A percentile compares a stretch with the other conserved stretches of the same genome.
Conservation (phyloP, 1,140 invertebrate genomes). For the Potamilus streckersoni region DNA sequence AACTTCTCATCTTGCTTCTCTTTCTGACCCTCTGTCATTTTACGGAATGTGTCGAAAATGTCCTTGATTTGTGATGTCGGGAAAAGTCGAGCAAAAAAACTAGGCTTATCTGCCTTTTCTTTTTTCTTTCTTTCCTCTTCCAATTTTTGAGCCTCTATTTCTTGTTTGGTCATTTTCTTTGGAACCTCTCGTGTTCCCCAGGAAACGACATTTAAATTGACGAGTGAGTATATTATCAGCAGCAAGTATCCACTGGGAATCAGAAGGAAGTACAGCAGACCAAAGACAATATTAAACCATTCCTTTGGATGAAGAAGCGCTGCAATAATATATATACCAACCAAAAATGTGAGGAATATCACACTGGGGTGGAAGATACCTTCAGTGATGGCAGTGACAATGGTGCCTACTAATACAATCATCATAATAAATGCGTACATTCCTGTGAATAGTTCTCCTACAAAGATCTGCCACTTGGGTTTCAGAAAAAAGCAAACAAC, state of each 20-base stretch:
- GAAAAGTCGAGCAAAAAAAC: conserved; percentile 58
- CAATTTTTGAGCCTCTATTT: conserved; percentile 46
- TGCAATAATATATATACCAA: conserved; percentile 55
- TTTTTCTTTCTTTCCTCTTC: conserved; percentile 44
- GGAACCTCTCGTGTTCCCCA: conserved; percentile 62
- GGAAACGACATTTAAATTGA: conserved; percentile 61
- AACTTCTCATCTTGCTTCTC: conserved; percentile 34
- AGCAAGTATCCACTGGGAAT: conserved; percentile 64
- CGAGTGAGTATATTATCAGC: conserved; percentile 62
- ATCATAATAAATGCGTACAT: conserved; percentile 66
- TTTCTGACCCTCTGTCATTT: conserved; percentile 23
- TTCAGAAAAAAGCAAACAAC: conserved; percentile 69
- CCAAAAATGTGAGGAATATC: conserved; percentile 52
- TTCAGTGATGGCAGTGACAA: conserved; percentile 45
- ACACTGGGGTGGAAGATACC: conserved; percentile 54
- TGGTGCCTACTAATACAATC: conserved; percentile 60
- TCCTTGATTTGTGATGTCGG: conserved; percentile 81
- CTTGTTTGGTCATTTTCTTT: conserved; percentile 66
- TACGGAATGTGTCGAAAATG: conserved; percentile 82
- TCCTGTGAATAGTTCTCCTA: conserved; percentile 51
- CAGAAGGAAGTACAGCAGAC: conserved; percentile 60
- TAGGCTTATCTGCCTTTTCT: conserved; percentile 42
- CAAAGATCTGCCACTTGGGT: conserved; percentile 67
- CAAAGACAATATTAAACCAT: conserved; percentile 54
- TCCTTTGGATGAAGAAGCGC: conserved; percentile 62